Conservation (phyloP, 2,888 invertebrate species). For the Leptinotarsa rubiginosa region DNA sequence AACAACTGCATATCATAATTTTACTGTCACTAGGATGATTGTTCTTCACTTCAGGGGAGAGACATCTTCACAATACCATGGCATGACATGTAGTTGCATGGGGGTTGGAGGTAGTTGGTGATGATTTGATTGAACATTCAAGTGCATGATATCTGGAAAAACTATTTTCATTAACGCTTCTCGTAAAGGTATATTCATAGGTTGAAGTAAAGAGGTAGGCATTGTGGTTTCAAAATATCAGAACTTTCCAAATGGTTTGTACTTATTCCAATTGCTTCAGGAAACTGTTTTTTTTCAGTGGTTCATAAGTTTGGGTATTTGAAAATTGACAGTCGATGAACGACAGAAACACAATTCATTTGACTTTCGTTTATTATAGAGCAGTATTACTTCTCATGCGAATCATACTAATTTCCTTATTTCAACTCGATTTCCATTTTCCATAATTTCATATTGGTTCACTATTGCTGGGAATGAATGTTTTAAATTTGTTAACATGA, state of each 20-base stretch:
- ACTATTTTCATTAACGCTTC: neutral
- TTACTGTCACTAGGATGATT: too few species aligned
- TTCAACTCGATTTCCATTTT: too few species aligned
- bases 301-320: neutral
- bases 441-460: neutral
- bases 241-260: neutral
- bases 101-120: neutral
- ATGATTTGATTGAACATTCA: neutral
- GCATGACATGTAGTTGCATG: neutral
- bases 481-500: neutral
- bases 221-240: neutral
- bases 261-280: neutral
- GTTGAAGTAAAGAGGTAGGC: neutral
- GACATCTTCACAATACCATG: neutral
- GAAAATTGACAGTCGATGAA: neutral
- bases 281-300: neutral
- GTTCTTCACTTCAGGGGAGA: too few species aligned
- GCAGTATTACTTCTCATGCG: neutral
- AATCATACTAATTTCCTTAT: neutral
- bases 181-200: neutral
- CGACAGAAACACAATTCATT: neutral
- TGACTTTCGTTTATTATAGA: too few species aligned
- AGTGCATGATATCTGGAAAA: neutral
- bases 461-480: neutral
- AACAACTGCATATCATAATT: too few species aligned